These are phyloP conservation scores for Drosophila kepulauana DNA, from an alignment of 1,140 invertebrate species.

Conservation along the genomic window DNA sequence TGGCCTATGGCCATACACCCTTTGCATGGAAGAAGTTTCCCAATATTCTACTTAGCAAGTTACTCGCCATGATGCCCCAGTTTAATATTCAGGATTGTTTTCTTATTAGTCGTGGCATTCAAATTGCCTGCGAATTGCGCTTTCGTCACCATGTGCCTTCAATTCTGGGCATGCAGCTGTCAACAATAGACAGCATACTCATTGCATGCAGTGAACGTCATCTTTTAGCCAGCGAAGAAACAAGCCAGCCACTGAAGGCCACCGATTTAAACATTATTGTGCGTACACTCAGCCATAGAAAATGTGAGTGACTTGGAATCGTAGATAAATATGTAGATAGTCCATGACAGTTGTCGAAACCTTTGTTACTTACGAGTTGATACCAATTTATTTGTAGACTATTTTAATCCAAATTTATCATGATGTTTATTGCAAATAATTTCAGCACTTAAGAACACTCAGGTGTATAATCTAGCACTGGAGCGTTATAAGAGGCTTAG, in stretches of 20 bases:
- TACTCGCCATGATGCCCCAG: conserved; percentile 77
- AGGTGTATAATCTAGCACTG: conserved; percentile 63
- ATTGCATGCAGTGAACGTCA: conserved; percentile 66
- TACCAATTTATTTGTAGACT: too few relatives aligned
- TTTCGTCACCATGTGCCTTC: conserved; percentile 66
- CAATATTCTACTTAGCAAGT: conserved; percentile 71
- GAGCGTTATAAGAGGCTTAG: conserved; percentile 59
- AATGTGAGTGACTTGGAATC: conserved; percentile 53
- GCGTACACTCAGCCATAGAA: conserved; percentile 73
- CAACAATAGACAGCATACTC: conserved; percentile 71
- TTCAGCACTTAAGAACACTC: conserved; percentile 61
- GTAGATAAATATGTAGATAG: too few relatives aligned
- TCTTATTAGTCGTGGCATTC: conserved; percentile 74
- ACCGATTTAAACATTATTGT: conserved; percentile 75
- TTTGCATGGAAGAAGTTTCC: conserved; percentile 76
- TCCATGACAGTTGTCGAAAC: too few relatives aligned
- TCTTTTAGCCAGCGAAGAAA: conserved; percentile 36
- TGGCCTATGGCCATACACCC: conserved; percentile 85
- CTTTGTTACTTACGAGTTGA: too few relatives aligned
- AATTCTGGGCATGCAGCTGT: conserved; percentile 64
- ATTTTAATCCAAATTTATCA: neutral
- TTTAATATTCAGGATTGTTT: conserved; percentile 84
- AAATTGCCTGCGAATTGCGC: conserved; percentile 74
- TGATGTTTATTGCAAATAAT: neutral
- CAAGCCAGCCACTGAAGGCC: conserved; percentile 41